Percentiles rank a stretch among this genome's conserved stretches.
phyloP scores from a whole-genome alignment of 1,140 invertebrate genomes.

The Ceratina calcarata region DNA sequence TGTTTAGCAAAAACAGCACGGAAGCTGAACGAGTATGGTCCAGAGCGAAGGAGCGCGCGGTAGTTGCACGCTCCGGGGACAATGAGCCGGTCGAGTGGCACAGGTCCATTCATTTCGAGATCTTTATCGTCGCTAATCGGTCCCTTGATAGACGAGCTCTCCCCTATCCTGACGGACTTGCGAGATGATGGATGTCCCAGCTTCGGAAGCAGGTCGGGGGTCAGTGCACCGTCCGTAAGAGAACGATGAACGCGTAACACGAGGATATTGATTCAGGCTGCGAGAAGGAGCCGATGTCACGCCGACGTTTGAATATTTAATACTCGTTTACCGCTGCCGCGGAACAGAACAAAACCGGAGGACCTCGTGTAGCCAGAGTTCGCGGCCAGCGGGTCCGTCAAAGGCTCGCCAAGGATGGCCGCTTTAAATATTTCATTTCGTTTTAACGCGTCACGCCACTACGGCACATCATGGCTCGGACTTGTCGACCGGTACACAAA shows the following conservation, averaged over 20 bases:
- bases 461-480: conserved; percentile 1
- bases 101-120: conserved; percentile 59
- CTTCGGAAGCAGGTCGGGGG: conserved; percentile 40
- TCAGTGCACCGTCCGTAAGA: conserved; percentile 39
- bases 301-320: conserved; percentile 14
- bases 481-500: conserved; percentile 27
- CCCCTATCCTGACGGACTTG: conserved; percentile 53
- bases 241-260: conserved; percentile 25
- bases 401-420: neutral
- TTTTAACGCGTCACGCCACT: conserved; percentile 8
- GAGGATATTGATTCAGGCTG: conserved; percentile 39
- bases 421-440: conserved; percentile 42
- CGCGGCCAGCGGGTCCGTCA: neutral
- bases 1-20: conserved; percentile 22
- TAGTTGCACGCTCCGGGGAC: conserved; percentile 40
- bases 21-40: neutral
- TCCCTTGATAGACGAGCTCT: conserved; percentile 60
- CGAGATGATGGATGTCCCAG: conserved; percentile 59
- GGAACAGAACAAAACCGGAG: conserved; percentile 1
- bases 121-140: conserved; percentile 66
- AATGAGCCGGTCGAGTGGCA: conserved; percentile 52
- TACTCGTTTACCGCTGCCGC: neutral
- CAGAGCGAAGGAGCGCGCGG: neutral
- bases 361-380: no score
- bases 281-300: conserved; percentile 13